phyloP scores from a whole-genome alignment of 1,140 invertebrate genomes.

The Hestina assimilis region DNA sequence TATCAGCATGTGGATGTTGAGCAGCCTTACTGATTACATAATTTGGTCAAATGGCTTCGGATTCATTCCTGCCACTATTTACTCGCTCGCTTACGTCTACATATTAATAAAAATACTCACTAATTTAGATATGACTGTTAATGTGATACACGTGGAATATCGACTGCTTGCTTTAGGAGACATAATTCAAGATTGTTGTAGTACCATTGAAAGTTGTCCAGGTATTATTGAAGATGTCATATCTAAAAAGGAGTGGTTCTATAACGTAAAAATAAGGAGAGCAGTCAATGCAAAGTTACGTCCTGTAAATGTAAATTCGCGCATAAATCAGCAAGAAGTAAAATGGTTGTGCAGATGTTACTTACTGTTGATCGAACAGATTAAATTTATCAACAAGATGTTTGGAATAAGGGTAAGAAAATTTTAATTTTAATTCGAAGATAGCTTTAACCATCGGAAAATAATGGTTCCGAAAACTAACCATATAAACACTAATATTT shows the following conservation, averaged over 20 bases:
- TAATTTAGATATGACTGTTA: constrained; percentile 14
- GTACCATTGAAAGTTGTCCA: background rate
- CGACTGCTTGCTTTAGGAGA: constrained; percentile 18
- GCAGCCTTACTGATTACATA: constrained; percentile 6
- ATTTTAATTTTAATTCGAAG: too few species aligned
- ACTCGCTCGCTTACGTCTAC: constrained; percentile 18
- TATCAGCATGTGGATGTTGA: constrained; percentile 8
- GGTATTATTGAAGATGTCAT: background rate
- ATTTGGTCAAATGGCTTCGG: constrained; percentile 18
- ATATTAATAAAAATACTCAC: constrained; percentile 26
- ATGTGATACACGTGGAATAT: constrained; percentile 26
- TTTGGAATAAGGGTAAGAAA: constrained; percentile 28
- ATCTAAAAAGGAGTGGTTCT: constrained; percentile 20
- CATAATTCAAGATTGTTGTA: constrained; percentile 19
- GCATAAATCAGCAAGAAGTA: background rate
- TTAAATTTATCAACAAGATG: constrained; percentile 27
- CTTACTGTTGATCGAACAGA: constrained; percentile 23
- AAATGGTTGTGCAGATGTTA: constrained; percentile 24
- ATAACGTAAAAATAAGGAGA: background rate
- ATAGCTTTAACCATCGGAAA: too few species aligned
- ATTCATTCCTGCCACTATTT: background rate
- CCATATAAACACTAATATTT: too few species aligned
- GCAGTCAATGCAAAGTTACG: background rate
- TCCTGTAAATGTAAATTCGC: background rate
- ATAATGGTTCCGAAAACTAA: too few species aligned